Base-by-base conservation (phyloP, 2,888 invertebrate genomes). In the Julus scanicus region DNA sequence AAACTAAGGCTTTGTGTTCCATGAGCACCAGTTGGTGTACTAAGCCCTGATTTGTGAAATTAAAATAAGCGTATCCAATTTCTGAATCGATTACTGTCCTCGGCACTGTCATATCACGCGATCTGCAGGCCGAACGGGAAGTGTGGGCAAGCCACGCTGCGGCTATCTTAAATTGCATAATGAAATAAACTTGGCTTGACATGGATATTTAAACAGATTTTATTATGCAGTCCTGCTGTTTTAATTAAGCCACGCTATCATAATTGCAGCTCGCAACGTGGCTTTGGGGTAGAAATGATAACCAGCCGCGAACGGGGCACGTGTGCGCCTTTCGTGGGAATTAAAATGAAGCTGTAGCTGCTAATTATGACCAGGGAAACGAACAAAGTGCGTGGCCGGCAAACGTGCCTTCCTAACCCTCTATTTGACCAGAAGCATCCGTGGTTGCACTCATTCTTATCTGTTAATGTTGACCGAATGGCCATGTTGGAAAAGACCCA, bases 211-310 rank as follows among this genome's bases (percentile, higher is more conserved):
- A 63, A 20, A 17, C 63, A 63, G 20, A 20, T 63, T 63, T 63
- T 63, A 63, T 63, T 63, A 63, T 63, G 20, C 63, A 63, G 63
- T 9, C 63, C 4, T 20, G 63, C 20, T 20, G 63, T 63, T 63
- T 63, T 63, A 63, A 63, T 63, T 63, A 63, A 63, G 63, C 63
- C 63, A 8, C 6, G 63, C 20, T 20, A 63, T 63, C 63, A 20
- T 63, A 63, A 63, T 63, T 63, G 63, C n/a, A 57, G 57, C 17
- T 57, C 57, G 57, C 57, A 57, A n/a, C n/a, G 57, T 63, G 63
- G 63, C 63, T 63, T 63, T 63, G 63, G 63, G 63, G 63, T 20
- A 63, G 63, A 20, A 63, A 63, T 63, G 63, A 63, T 63, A 63
- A 0, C 63, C 20, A 63, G 20, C 63, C 63, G 20, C 63, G 63